Conservation (phyloP, 1,140 invertebrate genomes). For the Sycobia sp. region DNA sequence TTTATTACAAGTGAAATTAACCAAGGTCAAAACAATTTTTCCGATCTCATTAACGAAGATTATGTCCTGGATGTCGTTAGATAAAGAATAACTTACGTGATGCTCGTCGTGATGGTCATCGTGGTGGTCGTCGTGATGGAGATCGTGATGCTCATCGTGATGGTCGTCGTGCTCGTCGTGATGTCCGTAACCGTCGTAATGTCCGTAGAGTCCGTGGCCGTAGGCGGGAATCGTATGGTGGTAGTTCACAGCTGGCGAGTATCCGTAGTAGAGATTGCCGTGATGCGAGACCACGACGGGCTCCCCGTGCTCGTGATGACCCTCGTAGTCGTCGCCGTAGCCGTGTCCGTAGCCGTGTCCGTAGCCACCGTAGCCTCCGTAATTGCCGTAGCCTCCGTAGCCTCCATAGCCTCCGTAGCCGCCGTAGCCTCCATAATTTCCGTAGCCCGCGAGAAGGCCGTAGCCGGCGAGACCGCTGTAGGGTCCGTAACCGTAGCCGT, state of each 20-base stretch:
- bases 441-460: constrained; percentile 28
- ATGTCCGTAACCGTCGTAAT: neutral
- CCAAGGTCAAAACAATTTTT: too few relatives aligned
- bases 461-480: constrained; percentile 1
- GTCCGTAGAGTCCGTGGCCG: neutral
- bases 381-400: constrained; percentile 29
- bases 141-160: neutral
- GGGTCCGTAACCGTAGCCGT: constrained; percentile 14
- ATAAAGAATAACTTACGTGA: constrained; percentile 39
- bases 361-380: constrained; percentile 6
- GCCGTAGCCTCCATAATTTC: too few relatives aligned
- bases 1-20: too few relatives aligned
- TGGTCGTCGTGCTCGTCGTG: neutral
- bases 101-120: constrained; percentile 29
- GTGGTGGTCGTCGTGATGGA: neutral
- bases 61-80: too few relatives aligned
- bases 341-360: constrained; percentile 36
- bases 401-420: constrained; percentile 11
- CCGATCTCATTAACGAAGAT: too few relatives aligned
- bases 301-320: neutral
- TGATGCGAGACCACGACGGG: neutral
- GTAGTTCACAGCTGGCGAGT: neutral
- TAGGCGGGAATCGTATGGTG: neutral
- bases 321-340: constrained; percentile 33
- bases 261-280: too few relatives aligned